Conservation (phyloP, 2,797 vertebrate genomes). For the Sebastes oblongus region DNA sequence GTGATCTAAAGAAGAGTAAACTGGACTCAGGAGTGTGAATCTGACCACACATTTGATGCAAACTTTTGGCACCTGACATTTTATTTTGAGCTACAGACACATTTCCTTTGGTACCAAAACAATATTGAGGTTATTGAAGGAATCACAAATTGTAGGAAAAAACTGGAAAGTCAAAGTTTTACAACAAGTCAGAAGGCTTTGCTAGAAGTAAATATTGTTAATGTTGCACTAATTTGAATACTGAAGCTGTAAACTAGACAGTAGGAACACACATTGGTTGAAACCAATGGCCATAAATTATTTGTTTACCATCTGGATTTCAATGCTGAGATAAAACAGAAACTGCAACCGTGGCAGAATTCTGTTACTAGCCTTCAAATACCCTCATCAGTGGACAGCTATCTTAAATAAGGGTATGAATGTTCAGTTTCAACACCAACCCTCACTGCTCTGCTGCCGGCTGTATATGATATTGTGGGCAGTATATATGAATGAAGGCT, state of each 20-base stretch:
- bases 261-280: background rate
- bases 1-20: no score
- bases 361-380: background rate
- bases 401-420: constrained; percentile 11
- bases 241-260: background rate
- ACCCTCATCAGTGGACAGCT: background rate
- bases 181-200: no score
- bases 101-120: no score
- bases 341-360: background rate
- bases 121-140: background rate
- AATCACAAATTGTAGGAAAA: background rate
- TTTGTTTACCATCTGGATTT: background rate
- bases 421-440: constrained; percentile 29
- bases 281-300: background rate
- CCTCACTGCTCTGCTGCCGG: background rate
- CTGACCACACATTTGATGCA: no score
- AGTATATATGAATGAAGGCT: background rate
- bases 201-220: no score
- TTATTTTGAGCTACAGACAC: no score
- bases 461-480: background rate
- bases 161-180: background rate
- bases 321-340: background rate
- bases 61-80: no score
- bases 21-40: no score
- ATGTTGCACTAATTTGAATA: background rate